These are phyloP conservation scores for Chymomyza fuscimana DNA, from an alignment of 2,888 invertebrate species.

Conservation along the genomic window DNA sequence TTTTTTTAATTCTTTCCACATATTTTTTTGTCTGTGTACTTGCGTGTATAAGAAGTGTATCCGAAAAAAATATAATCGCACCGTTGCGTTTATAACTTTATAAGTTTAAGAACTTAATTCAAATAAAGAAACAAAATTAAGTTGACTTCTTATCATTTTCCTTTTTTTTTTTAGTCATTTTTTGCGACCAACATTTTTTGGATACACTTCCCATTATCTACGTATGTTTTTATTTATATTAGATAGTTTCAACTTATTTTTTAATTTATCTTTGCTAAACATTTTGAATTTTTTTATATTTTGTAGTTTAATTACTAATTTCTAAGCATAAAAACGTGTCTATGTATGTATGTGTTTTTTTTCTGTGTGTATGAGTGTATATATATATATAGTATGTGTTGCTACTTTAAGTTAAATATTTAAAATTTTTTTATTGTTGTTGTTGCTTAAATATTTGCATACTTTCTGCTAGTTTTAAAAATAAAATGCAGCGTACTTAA, in stretches of 20 bases:
- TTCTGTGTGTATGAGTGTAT: no score
- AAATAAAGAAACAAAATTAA: no score
- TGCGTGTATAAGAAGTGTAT: not conserved
- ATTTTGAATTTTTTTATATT: constrained; percentile 44
- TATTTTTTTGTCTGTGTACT: not conserved
- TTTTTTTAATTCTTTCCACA: constrained; percentile 21
- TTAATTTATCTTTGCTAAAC: constrained; percentile 42
- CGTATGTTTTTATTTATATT: constrained; percentile 27
- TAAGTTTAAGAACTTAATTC: no score
- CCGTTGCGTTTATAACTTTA: no score
- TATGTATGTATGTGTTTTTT: constrained; percentile 27
- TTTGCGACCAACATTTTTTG: not conserved
- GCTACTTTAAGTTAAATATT: constrained; percentile 39
- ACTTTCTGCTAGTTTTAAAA: constrained; percentile 55
- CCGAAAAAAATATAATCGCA: no score
- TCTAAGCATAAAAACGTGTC: constrained; percentile 68
- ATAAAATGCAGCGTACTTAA: constrained; percentile 49
- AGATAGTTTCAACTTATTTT: constrained; percentile 38
- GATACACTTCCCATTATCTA: constrained; percentile 3
- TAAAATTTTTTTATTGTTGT: constrained; percentile 37
- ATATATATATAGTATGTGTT: constrained; percentile 18
- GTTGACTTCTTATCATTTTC: no score
- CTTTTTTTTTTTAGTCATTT: no score
- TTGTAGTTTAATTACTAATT: constrained; percentile 36
- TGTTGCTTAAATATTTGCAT: constrained; percentile 40